Evolutionary conservation across 1,140 invertebrate species (phyloP), one percentile per base, ranked within the genome.

Genomic region (Drosophila aff.): DNA sequence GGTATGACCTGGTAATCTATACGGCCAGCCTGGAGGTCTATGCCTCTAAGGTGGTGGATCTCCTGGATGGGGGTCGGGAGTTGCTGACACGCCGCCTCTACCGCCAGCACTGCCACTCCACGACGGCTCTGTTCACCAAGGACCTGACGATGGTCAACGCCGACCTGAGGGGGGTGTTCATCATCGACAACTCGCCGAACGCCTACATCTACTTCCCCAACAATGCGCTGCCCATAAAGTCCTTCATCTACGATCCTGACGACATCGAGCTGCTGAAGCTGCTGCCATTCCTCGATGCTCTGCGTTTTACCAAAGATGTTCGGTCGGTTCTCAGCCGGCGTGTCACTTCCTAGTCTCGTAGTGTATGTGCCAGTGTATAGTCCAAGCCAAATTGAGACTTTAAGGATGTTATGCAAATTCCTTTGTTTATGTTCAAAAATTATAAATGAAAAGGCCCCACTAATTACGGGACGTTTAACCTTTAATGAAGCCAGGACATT

Each of bases 1-100:
- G 86, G 86, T 90, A 90, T 9, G 78, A 90, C 18, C 4, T 90
- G 50, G 87, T 75, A 9, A 72, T 90, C 23, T 90, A 75, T n/a
- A 90, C 85, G 18, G 85, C 85, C 44, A 91, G 86, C 46, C 33
- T 86, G 16, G 82, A 90, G 53, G 47, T 49, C 0, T 90, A 90
- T 33, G 85, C 86, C 13, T 40, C 63, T 0, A 47, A 43, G 11
- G 87, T 90, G 3, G 57, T 82, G 3, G 87, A 90, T 31, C 40
- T 43, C 0, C n/a, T 90, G 60, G 85, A 90, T 16, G 61, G 38
- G 0, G 76, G 82, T 1, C 82, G 76, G 3, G 74, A 71, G 4
- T 59, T 90, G 16, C 43, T 89, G 4, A 59, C 38, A 2, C 74
- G 78, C 7, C 85, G 84, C 8, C 81, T 58, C n/a, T 89, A 79